Evolutionary conservation across 2,113 vertebrate species (phyloP).

Genomic region (Paradoxurus hermaphroditus): DNA sequence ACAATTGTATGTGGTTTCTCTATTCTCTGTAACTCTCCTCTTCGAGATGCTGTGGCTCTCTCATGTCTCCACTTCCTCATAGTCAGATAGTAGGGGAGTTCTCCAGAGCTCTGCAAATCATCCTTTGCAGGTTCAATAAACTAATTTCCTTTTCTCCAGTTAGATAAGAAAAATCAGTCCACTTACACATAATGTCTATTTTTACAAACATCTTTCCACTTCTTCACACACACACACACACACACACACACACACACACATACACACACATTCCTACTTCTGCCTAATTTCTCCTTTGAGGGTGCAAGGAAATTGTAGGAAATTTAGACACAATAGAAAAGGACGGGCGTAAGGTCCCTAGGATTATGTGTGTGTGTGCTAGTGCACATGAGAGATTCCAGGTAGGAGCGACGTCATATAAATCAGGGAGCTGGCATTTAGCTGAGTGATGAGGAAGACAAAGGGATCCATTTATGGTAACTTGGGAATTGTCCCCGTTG

Average conservation of each 20-base stretch:
- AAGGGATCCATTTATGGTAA: not conserved
- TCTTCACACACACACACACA: not conserved
- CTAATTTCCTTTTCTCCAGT: not conserved
- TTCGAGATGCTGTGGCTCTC: not conserved
- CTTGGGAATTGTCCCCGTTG: not conserved
- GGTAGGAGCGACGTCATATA: not conserved
- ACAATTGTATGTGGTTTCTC: not conserved
- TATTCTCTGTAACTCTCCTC: not conserved
- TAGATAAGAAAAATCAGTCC: not conserved
- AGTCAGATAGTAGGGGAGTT: not conserved
- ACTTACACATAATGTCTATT: not conserved
- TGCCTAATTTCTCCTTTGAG: not conserved
- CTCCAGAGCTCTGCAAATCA: not conserved
- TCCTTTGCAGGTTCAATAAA: not conserved
- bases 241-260: not conserved
- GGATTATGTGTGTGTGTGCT: not conserved
- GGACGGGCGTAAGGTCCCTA: not conserved
- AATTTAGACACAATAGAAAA: not conserved
- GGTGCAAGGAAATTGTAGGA: not conserved
- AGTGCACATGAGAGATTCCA: not conserved
- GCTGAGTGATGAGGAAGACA: not conserved
- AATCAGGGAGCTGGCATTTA: not conserved
- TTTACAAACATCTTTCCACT: constrained; percentile 15
- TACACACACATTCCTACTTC: not conserved
- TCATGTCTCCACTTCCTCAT: not conserved